A percentile compares a stretch with the other conserved stretches of the same genome.
Evolutionary conservation across 2,113 vertebrate genomes (phyloP).

Genomic region (Chaetops frenatus): DNA sequence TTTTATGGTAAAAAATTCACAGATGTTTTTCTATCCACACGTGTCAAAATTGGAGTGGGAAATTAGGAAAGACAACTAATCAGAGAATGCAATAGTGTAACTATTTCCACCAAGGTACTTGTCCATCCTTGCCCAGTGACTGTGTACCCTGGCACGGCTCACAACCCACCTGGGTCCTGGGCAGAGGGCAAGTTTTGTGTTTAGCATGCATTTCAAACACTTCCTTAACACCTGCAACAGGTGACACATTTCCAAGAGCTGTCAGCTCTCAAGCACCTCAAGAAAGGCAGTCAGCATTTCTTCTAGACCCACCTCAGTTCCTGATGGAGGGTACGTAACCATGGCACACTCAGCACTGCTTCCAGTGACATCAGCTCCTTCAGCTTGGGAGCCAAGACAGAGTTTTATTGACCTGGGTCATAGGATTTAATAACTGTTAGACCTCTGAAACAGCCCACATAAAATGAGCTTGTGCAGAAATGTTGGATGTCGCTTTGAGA

Average conservation of each 20-base stretch:
- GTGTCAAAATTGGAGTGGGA: background rate
- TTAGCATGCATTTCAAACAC: background rate
- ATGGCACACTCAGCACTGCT: background rate
- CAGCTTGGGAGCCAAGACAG: background rate
- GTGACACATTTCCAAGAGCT: background rate
- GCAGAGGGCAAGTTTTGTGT: background rate
- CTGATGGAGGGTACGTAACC: background rate
- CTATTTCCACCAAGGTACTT: background rate
- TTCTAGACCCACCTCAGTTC: background rate
- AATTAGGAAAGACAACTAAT: background rate
- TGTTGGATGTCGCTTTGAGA: background rate
- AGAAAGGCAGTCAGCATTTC: background rate
- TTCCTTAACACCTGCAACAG: background rate
- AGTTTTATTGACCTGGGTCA: background rate
- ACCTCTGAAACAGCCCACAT: background rate
- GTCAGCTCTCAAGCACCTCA: background rate
- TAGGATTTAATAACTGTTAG: background rate
- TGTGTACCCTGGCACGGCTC: background rate
- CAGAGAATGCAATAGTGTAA: background rate
- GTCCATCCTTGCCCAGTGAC: background rate
- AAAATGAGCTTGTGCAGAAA: background rate
- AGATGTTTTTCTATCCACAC: background rate
- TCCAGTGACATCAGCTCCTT: background rate
- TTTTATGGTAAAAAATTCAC: background rate
- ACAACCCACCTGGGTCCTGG: background rate